Evolutionary conservation across 2,888 invertebrate genomes (phyloP).

Genomic region (Eilema sororculum): DNA sequence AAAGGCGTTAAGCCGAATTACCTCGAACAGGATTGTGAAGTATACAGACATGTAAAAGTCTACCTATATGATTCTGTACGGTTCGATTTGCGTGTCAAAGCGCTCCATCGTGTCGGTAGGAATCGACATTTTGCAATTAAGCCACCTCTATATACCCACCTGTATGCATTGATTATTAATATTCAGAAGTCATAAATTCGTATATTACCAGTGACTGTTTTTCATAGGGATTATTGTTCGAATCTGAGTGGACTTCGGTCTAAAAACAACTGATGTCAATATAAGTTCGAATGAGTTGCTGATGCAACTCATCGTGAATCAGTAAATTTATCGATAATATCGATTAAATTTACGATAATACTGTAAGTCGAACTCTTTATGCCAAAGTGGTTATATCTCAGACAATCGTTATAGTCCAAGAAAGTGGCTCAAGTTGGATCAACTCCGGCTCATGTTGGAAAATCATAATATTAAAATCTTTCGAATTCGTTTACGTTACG

Average conservation of each 20-base stretch:
- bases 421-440: neutral
- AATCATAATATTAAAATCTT: neutral
- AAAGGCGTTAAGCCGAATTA: slow-evolving; percentile 25
- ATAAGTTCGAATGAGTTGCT: no score
- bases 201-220: neutral
- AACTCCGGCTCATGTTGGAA: neutral
- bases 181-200: neutral
- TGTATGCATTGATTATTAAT: neutral
- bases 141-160: neutral
- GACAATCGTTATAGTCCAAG: neutral
- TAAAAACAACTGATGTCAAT: no score
- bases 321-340: neutral
- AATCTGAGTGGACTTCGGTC: neutral
- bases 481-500: neutral
- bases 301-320: no score
- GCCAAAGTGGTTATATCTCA: neutral
- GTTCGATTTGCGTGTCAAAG: slow-evolving; percentile 23
- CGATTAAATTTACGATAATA: neutral
- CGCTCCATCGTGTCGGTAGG: neutral
- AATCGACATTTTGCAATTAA: slow-evolving; percentile 21
- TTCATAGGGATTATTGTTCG: neutral
- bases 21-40: slow-evolving; percentile 14
- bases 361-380: neutral
- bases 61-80: slow-evolving; percentile 3
- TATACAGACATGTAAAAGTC: slow-evolving; percentile 5